Percentiles rank a stretch among this genome's conserved stretches.
Evolutionary conservation across 1,140 invertebrate genomes (phyloP).

Genomic region (Reticulitermes speratus): DNA sequence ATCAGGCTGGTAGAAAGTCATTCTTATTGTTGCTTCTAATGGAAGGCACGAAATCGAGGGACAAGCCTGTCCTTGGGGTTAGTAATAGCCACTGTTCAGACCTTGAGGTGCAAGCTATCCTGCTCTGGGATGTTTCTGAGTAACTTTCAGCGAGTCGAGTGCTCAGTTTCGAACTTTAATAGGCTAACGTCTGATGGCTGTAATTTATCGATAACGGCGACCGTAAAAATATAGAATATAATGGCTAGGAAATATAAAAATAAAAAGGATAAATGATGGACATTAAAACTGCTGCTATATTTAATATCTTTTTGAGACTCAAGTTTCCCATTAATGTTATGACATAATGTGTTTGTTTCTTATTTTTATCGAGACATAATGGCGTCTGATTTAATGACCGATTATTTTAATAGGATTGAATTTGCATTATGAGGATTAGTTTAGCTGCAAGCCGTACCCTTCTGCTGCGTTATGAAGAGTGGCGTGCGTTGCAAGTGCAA

Average conservation of each 20-base stretch:
- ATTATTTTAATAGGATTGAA: constrained; percentile 16
- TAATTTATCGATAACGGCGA: constrained; percentile 28
- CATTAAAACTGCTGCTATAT: constrained; percentile 27
- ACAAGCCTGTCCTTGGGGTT: too few species aligned
- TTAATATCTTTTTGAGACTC: constrained; percentile 24
- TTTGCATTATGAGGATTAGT: not conserved
- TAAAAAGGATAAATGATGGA: constrained; percentile 22
- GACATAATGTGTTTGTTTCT: constrained; percentile 3
- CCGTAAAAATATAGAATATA: constrained; percentile 22
- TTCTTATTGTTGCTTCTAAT: too few species aligned
- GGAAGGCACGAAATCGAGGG: too few species aligned
- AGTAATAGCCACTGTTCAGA: not conserved
- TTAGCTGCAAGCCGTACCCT: not conserved
- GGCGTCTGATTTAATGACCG: not conserved
- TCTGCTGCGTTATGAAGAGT: not conserved
- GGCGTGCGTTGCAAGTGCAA: not conserved
- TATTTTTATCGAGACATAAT: constrained; percentile 5
- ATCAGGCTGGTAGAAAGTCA: too few species aligned
- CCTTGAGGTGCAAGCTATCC: not conserved
- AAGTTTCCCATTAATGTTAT: constrained; percentile 25
- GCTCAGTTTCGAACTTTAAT: not conserved
- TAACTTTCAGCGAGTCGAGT: not conserved
- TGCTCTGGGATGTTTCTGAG: not conserved
- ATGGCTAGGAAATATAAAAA: not conserved
- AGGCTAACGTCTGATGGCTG: constrained; percentile 4